Evolutionary conservation across 2,113 vertebrate species (phyloP), one percentile per base, ranked within the genome.

Genomic region (Aldabrachelys gigantea): DNA sequence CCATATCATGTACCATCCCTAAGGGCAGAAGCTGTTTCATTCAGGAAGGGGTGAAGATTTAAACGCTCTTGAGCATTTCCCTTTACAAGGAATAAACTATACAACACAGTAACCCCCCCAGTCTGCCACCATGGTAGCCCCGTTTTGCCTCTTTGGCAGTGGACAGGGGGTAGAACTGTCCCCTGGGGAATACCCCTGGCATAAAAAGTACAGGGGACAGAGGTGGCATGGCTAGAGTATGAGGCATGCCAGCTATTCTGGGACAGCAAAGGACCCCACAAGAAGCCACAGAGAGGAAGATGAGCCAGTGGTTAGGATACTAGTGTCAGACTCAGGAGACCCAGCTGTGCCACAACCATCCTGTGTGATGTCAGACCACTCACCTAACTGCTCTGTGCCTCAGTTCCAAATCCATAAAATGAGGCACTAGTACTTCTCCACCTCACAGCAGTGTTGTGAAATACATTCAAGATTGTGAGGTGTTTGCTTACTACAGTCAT

Each of bases 161-260:
- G 6, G 0, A 4, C 12, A 0, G 21, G 11, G 57, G 78, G 8
- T 1, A 3, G 13, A 84, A 75, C 11, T 75, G 22, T 75, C 21
- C 24, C 19, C 41, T 76, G 59, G 95, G 27, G 31, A 29, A 19
- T 38, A 50, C 29, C n/a, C 35, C 29, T 0, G 0, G 1, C 3
- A 5, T 0, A 27, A 24, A 38, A 22, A n/a, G 8, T 65, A 29
- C 27, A 82, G 85, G 41, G n/a, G 41, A 21, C 41, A 0, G 0
- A 80, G 52, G 29, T 53, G 69, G 49, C 5, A 3, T 1, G 6
- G 69, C 7, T 81, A 81, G 3, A 75, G 72, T 75, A 41, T 75
- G 38, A 38, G n/a, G 21, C 69, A 24, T 9, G 24, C 69, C 21
- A 6, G n/a, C 29, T 38, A 72, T 38, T 72, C 65, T 10, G 17